phyloP scores from a whole-genome alignment of 2,797 vertebrate species.

The Pipistrellus kuhlii region DNA sequence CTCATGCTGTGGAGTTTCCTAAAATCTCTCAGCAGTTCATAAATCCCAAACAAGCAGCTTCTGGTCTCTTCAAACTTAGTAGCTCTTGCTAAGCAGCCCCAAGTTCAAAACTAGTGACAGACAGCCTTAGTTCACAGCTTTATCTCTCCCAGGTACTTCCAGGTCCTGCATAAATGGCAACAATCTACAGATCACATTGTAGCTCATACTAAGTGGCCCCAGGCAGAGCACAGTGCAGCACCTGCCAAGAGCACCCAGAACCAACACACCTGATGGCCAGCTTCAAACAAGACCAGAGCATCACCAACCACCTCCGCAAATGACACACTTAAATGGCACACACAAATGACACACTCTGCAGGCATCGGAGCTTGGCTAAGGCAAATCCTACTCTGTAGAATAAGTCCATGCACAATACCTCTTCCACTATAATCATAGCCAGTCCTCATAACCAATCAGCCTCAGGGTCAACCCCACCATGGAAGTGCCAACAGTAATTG shows the following conservation, averaged over 20 bases:
- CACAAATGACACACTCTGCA: background rate
- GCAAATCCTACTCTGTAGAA: background rate
- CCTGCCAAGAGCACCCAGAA: background rate
- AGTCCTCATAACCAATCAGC: background rate
- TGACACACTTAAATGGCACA: background rate
- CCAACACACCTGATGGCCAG: background rate
- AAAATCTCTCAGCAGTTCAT: background rate
- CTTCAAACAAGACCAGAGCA: background rate
- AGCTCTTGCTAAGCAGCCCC: background rate
- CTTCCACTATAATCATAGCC: background rate
- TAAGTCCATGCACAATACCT: background rate
- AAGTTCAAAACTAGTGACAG: background rate
- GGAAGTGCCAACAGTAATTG: background rate
- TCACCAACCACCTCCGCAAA: background rate
- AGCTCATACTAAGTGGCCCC: background rate
- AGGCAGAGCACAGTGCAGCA: background rate
- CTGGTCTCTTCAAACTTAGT: background rate
- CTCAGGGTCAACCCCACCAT: background rate
- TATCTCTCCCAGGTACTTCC: background rate
- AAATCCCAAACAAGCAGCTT: background rate
- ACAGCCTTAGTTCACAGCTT: background rate
- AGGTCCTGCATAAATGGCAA: background rate
- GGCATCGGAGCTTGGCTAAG: background rate
- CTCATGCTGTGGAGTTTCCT: background rate
- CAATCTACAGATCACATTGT: background rate